Percentiles rank a stretch among this genome's conserved stretches.
phyloP scores from a whole-genome alignment of 2,113 vertebrate species.

The Seriola quinqueradiata region DNA sequence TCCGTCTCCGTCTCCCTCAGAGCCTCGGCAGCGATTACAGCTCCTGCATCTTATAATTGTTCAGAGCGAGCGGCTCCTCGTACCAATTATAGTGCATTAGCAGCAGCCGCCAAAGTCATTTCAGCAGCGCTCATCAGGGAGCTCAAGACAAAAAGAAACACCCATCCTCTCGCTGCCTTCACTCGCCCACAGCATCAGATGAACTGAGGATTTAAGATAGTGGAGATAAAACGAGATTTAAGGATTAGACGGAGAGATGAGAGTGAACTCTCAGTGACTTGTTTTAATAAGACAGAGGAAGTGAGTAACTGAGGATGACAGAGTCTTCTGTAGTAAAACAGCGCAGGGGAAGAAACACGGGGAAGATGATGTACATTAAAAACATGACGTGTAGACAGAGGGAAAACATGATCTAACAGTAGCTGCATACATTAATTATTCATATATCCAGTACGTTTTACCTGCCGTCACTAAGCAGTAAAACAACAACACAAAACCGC shows the following conservation, averaged over 20 bases:
- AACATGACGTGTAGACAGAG: not conserved
- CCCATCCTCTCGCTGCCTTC: slow-evolving; percentile 30
- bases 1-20: slow-evolving; percentile 33
- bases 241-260: slow-evolving; percentile 51
- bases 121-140: slow-evolving; percentile 61
- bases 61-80: slow-evolving; percentile 54
- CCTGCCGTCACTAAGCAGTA: not conserved
- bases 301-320: not conserved
- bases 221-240: slow-evolving; percentile 62
- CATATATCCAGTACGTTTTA: not conserved
- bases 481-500: too few relatives aligned
- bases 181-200: slow-evolving; percentile 47
- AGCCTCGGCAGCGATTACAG: slow-evolving; percentile 49
- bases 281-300: slow-evolving; percentile 50
- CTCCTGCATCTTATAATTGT: slow-evolving; percentile 57
- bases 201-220: slow-evolving; percentile 50
- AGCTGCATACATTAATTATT: not conserved
- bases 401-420: too few relatives aligned
- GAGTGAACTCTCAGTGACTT: slow-evolving; percentile 64
- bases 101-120: slow-evolving; percentile 65
- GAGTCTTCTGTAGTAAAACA: not conserved
- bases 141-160: slow-evolving; percentile 30
- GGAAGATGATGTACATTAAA: not conserved
- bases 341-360: not conserved
- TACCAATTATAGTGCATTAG: slow-evolving; percentile 66